A percentile compares a stretch with the other conserved stretches of the same genome.
Conservation (phyloP, 2,113 vertebrate species). For the Pseudolaguvia tuberculata region DNA sequence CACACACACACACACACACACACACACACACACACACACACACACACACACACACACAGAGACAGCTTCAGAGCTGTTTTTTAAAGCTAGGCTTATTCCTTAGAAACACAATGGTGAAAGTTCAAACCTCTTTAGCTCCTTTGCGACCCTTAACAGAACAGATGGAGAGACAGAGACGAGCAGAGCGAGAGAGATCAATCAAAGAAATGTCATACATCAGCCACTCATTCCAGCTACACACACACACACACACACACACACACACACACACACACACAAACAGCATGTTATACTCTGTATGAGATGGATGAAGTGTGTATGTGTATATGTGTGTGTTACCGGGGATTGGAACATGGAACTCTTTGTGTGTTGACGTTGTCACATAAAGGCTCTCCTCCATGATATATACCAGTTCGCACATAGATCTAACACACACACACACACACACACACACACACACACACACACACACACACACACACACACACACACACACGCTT, state of each 20-base stretch:
- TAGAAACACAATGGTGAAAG: not conserved
- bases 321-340: conserved; percentile 46
- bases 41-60: conserved; percentile 5
- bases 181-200: conserved; percentile 55
- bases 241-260: conserved; percentile 11
- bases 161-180: conserved; percentile 60
- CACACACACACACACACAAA: not conserved
- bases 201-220: conserved; percentile 59
- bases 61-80: no score
- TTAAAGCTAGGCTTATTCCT: not conserved
- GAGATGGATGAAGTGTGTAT: not conserved
- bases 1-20: conserved; percentile 15
- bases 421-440: conserved; percentile 59
- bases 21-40: conserved; percentile 36
- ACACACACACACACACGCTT: no score
- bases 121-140: conserved; percentile 61
- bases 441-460: conserved; percentile 6
- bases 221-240: conserved; percentile 61
- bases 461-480: no score
- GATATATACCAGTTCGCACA: conserved; percentile 64
- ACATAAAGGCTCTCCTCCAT: conserved; percentile 65
- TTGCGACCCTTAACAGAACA: conserved; percentile 64
- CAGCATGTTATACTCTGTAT: not conserved
- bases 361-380: conserved; percentile 67
- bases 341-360: conserved; percentile 65